phyloP scores from a whole-genome alignment of 2,113 vertebrate species.

The Aythya baeri region DNA sequence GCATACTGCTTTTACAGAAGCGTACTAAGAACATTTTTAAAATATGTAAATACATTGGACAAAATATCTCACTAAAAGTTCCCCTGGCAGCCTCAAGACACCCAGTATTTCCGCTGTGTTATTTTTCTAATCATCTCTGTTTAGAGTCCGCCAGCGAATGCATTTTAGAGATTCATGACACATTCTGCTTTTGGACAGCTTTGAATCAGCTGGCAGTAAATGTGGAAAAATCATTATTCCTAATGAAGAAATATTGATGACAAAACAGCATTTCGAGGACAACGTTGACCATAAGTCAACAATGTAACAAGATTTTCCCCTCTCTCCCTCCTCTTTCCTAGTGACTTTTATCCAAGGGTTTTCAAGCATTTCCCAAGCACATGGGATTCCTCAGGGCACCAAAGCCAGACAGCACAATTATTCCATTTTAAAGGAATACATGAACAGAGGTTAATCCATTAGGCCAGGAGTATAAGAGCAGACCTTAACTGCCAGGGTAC shows the following conservation, averaged over 20 bases:
- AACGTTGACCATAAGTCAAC: slow-evolving; percentile 62
- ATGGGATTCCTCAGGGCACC: slow-evolving; percentile 3
- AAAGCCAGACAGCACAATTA: background rate
- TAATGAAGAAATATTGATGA: slow-evolving; percentile 77
- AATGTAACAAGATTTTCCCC: slow-evolving; percentile 13
- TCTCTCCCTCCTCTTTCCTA: background rate
- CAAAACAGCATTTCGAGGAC: slow-evolving; percentile 75
- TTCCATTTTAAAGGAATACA: background rate
- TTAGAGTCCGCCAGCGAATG: slow-evolving; percentile 47
- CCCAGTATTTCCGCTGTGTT: background rate
- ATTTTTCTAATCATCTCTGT: slow-evolving; percentile 66
- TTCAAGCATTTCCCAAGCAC: slow-evolving; percentile 3
- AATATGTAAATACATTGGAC: slow-evolving; percentile 54
- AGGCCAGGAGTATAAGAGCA: background rate
- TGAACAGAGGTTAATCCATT: background rate
- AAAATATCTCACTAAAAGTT: slow-evolving; percentile 50
- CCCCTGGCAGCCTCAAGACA: slow-evolving; percentile 59
- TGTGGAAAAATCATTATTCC: slow-evolving; percentile 75
- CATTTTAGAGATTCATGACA: slow-evolving; percentile 70
- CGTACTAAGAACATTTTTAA: background rate
- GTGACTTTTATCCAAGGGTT: slow-evolving; percentile 26
- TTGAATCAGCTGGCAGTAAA: slow-evolving; percentile 72
- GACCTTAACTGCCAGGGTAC: background rate
- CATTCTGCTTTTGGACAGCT: slow-evolving; percentile 63
- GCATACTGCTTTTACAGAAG: background rate